These are phyloP conservation scores for Acronicta leporina DNA, from an alignment of 2,888 invertebrate genomes.

Conservation along the genomic window DNA sequence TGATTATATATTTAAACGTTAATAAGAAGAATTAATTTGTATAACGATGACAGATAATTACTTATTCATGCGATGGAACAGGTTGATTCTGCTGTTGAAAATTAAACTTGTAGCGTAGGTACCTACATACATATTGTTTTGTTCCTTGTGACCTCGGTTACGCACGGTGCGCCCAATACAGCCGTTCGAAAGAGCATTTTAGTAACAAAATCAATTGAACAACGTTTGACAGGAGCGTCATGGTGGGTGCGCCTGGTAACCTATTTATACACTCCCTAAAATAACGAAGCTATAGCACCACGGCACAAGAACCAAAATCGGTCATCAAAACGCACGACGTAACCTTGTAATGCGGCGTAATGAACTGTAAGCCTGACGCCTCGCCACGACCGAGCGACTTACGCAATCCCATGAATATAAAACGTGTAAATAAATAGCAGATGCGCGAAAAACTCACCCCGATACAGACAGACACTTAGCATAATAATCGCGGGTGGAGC, in stretches of 20 bases:
- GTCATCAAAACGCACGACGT: constrained; percentile 52
- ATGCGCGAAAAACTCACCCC: constrained; percentile 88
- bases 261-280: constrained; percentile 46
- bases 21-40: constrained; percentile 40
- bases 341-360: constrained; percentile 77
- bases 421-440: constrained; percentile 89
- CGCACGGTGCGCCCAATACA: constrained; percentile 37
- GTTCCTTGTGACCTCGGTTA: constrained; percentile 26
- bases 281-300: constrained; percentile 51
- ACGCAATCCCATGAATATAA: constrained; percentile 87
- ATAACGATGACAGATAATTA: constrained; percentile 30
- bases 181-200: constrained; percentile 67
- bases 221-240: constrained; percentile 74
- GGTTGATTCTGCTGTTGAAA: constrained; percentile 13
- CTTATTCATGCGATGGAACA: constrained; percentile 41
- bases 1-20: constrained; percentile 36
- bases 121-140: constrained; percentile 1
- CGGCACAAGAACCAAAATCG: constrained; percentile 63
- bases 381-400: constrained; percentile 76
- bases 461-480: constrained; percentile 86
- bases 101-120: constrained; percentile 10
- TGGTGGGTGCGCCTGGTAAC: constrained; percentile 80
- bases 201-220: constrained; percentile 79
- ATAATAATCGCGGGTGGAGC: constrained; percentile 84
- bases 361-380: constrained; percentile 83